A percentile compares a stretch with the other conserved stretches of the same genome.
These are phyloP conservation scores for Siniperca chuatsi DNA, from an alignment of 2,113 vertebrate species.

Conservation along the genomic window DNA sequence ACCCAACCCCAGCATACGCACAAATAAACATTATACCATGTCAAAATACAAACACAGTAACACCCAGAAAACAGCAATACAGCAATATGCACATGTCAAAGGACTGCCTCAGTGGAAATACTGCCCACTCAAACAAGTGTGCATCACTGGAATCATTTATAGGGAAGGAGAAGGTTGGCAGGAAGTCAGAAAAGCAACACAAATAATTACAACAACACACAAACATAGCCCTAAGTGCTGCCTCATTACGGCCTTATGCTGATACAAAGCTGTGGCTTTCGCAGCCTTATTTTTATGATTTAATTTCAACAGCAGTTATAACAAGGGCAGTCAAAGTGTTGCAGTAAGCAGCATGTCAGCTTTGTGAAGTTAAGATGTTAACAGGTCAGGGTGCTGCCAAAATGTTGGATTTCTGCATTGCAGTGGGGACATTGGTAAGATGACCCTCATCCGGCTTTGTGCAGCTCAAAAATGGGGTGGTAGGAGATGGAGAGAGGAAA, in stretches of 20 bases:
- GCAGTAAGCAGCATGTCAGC: slow-evolving; percentile 60
- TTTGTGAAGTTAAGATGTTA: slow-evolving; percentile 69
- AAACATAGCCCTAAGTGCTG: slow-evolving; percentile 27
- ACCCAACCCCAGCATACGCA: slow-evolving; percentile 37
- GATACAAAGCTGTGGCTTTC: neutral
- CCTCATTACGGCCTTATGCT: slow-evolving; percentile 7
- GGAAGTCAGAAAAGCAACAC: slow-evolving; percentile 59
- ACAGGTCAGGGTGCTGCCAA: slow-evolving; percentile 72
- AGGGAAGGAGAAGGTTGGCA: slow-evolving; percentile 62
- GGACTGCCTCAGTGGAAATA: slow-evolving; percentile 57
- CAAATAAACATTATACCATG: slow-evolving; percentile 68
- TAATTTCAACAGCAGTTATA: slow-evolving; percentile 5
- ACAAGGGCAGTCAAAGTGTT: slow-evolving; percentile 14
- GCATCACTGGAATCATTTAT: slow-evolving; percentile 67
- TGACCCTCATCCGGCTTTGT: slow-evolving; percentile 80
- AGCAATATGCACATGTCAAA: slow-evolving; percentile 69
- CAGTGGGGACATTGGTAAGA: slow-evolving; percentile 79
- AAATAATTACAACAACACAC: slow-evolving; percentile 48
- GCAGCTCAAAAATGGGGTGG: slow-evolving; percentile 62
- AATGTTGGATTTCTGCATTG: slow-evolving; percentile 74
- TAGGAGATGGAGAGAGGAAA: slow-evolving; percentile 66
- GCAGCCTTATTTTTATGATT: slow-evolving; percentile 3
- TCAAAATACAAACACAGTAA: slow-evolving; percentile 72
- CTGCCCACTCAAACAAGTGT: slow-evolving; percentile 72
- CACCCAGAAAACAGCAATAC: slow-evolving; percentile 59